A percentile compares a stretch with the other conserved stretches of the same genome.
These are phyloP conservation scores for Burhinus oedicnemus DNA, from an alignment of 2,113 vertebrate genomes.

Conservation along the genomic window DNA sequence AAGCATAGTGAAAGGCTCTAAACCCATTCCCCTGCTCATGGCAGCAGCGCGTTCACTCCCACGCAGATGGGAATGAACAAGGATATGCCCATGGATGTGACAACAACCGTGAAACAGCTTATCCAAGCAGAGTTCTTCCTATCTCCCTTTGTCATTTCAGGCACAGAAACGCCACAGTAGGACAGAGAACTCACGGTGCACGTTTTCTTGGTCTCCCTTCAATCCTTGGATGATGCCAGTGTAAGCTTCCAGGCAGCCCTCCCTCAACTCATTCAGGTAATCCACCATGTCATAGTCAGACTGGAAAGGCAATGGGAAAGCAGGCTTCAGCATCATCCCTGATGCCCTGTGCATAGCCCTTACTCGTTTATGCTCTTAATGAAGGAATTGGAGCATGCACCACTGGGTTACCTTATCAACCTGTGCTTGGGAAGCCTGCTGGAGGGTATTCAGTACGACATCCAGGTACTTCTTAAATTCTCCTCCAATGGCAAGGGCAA, in stretches of 20 bases:
- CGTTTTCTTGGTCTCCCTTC: slow-evolving; percentile 98
- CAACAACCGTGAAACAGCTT: rapidly evolving
- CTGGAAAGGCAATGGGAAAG: slow-evolving; percentile 68
- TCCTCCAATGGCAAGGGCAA: slow-evolving; percentile 95
- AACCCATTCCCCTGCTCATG: rapidly evolving
- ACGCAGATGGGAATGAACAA: neutral
- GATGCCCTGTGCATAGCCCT: rapidly evolving
- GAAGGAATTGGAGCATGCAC: rapidly evolving
- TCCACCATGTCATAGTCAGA: slow-evolving; percentile 99
- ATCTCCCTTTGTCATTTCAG: neutral
- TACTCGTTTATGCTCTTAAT: rapidly evolving
- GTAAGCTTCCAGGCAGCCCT: slow-evolving; percentile 97
- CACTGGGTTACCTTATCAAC: slow-evolving; percentile 89
- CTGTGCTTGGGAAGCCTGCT: slow-evolving; percentile 96
- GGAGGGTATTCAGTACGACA: slow-evolving; percentile 94
- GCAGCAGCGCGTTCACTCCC: neutral
- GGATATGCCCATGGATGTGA: neutral
- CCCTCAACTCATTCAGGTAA: slow-evolving; percentile 95
- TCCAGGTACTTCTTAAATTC: slow-evolving; percentile 99
- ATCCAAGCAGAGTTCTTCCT: neutral
- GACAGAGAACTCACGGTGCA: slow-evolving; percentile 89
- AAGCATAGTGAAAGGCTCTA: neutral
- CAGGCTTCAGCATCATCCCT: rapidly evolving
- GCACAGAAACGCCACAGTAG: neutral
- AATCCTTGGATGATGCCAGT: slow-evolving; percentile 96